A percentile compares a stretch with the other conserved stretches of the same genome.
Conservation (phyloP, 2,888 invertebrate genomes). For the Trissoscelio sp. region DNA sequence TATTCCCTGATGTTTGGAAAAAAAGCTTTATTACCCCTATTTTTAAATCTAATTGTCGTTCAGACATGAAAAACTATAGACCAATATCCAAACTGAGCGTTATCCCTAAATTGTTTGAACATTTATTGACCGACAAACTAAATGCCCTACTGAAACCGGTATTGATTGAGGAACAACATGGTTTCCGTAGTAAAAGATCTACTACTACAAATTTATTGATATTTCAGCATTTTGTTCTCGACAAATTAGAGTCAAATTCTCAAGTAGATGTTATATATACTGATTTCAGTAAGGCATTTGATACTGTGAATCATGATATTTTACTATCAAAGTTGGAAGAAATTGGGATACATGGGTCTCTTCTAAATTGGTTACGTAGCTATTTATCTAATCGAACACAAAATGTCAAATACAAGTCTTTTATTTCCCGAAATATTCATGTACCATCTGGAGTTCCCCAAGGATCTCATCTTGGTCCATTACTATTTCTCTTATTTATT, state of each 20-base stretch:
- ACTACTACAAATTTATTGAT: conserved; percentile 3
- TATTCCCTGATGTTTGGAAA: background rate
- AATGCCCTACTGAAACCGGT: too few relatives aligned
- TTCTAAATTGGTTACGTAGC: background rate
- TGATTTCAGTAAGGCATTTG: too few relatives aligned
- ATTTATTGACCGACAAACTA: too few relatives aligned
- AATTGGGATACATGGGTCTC: background rate
- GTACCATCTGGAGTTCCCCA: conserved; percentile 14
- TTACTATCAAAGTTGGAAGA: too few relatives aligned
- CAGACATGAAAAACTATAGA: background rate
- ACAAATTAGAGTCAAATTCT: conserved; percentile 4
- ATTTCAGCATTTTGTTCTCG: background rate
- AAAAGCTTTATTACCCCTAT: conserved; percentile 9
- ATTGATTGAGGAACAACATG: too few relatives aligned
- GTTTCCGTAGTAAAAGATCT: too few relatives aligned
- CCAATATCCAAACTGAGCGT: background rate
- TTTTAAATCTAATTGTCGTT: background rate
- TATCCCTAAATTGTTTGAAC: conserved; percentile 14
- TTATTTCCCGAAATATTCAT: background rate
- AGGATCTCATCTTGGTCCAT: conserved; percentile 12
- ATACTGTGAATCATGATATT: too few relatives aligned
- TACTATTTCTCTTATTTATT: conserved; percentile 10
- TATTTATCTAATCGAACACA: background rate
- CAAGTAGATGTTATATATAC: too few relatives aligned
- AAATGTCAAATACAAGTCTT: conserved; percentile 6